Conservation (phyloP, 2,113 vertebrate genomes). For the Albula glossodonta region DNA sequence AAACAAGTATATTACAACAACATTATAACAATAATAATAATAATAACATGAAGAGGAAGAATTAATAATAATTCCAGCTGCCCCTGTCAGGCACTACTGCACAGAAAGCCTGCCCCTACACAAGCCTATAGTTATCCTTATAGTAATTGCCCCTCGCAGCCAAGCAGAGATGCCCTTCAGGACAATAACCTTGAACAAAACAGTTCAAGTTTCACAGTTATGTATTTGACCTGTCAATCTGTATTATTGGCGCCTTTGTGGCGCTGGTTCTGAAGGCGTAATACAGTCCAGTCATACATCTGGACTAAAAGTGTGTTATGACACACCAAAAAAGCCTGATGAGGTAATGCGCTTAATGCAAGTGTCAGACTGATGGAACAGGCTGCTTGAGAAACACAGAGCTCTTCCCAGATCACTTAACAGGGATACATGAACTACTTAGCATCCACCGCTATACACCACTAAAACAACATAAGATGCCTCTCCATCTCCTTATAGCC, state of each 20-base stretch:
- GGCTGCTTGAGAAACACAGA: conserved; percentile 46
- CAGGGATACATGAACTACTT: conserved; percentile 71
- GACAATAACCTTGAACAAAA: conserved; percentile 24
- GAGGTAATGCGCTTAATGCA: conserved; percentile 42
- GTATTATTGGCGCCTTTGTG: conserved; percentile 24
- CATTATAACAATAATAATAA: not conserved
- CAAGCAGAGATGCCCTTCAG: conserved; percentile 14
- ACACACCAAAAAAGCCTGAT: conserved; percentile 36
- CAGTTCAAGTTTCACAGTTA: conserved; percentile 27
- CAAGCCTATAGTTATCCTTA: not conserved
- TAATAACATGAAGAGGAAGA: too few relatives aligned
- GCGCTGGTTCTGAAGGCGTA: conserved; percentile 24
- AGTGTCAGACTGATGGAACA: conserved; percentile 52
- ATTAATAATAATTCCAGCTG: not conserved
- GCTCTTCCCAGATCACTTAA: conserved; percentile 70
- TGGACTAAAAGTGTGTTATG: conserved; percentile 42
- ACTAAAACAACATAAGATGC: conserved; percentile 64
- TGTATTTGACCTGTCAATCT: conserved; percentile 20
- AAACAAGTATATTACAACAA: too few relatives aligned
- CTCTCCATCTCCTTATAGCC: conserved; percentile 57
- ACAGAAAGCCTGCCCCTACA: not conserved
- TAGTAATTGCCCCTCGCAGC: not conserved
- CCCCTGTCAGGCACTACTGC: not conserved
- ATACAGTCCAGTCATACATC: conserved; percentile 36
- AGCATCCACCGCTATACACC: conserved; percentile 70